phyloP scores from a whole-genome alignment of 2,888 invertebrate species.

The Cantharis nigra region DNA sequence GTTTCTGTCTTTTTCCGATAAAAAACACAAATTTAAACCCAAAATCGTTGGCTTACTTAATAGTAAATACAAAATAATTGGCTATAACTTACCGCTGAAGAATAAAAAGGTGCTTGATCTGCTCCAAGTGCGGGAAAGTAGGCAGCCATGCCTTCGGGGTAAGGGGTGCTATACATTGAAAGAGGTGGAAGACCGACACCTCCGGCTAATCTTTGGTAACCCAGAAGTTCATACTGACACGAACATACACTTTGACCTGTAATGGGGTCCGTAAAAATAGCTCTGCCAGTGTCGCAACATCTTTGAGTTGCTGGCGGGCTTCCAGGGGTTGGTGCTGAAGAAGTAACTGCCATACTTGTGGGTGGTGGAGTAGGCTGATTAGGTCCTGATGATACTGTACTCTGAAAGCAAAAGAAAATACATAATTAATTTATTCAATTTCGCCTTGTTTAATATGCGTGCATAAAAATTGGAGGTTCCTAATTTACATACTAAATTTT shows the following conservation, averaged over 20 bases:
- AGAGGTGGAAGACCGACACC: constrained; percentile 72
- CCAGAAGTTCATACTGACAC: constrained; percentile 87
- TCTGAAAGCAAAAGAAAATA: constrained; percentile 45
- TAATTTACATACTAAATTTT: background rate
- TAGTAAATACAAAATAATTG: no score
- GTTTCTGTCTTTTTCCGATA: background rate
- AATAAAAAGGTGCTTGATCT: constrained; percentile 85
- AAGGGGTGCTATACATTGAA: constrained; percentile 81
- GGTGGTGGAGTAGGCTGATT: constrained; percentile 44
- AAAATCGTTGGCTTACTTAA: background rate
- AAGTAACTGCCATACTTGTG: constrained; percentile 54
- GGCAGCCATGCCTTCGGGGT: constrained; percentile 83
- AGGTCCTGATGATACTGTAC: constrained; percentile 49
- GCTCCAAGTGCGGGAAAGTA: constrained; percentile 84
- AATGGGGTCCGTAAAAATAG: constrained; percentile 87
- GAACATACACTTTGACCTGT: constrained; percentile 89
- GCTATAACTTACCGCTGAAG: constrained; percentile 74
- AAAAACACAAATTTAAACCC: background rate
- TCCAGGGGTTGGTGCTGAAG: constrained; percentile 56
- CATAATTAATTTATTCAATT: background rate
- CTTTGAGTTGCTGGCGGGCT: constrained; percentile 62
- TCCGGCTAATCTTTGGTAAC: constrained; percentile 78
- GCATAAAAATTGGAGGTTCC: background rate
- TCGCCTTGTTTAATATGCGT: background rate
- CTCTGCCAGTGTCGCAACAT: constrained; percentile 91